A percentile compares a stretch with the other conserved stretches of the same genome.
These are phyloP conservation scores for Protodeltote pygarga DNA, from an alignment of 2,888 invertebrate genomes.

Conservation along the genomic window DNA sequence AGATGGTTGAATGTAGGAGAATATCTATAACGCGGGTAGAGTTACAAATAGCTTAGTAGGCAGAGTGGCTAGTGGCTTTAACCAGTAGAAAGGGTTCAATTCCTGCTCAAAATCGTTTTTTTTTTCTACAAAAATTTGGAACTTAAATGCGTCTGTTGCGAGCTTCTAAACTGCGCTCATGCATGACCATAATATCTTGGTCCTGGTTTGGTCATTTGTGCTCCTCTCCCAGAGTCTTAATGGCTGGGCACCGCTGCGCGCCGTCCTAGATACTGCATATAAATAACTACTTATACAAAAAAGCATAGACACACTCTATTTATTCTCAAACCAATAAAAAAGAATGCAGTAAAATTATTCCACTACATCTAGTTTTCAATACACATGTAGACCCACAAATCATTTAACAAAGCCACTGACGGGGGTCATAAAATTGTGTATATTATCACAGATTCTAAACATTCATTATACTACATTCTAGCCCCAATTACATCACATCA, in stretches of 20 bases:
- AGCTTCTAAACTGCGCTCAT: too few species aligned
- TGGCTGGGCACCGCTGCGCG: slow-evolving; percentile 1
- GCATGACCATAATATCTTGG: too few species aligned
- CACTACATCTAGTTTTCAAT: slow-evolving; percentile 5
- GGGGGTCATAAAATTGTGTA: slow-evolving; percentile 23
- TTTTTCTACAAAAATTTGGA: too few species aligned
- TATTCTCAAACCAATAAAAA: slow-evolving; percentile 5
- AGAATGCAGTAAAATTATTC: slow-evolving; percentile 10
- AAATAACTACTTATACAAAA: slow-evolving; percentile 3
- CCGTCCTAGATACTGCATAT: slow-evolving; percentile 8
- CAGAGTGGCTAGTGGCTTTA: too few species aligned
- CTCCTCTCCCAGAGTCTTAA: too few species aligned
- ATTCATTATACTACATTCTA: slow-evolving; percentile 39
- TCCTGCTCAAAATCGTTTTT: too few species aligned
- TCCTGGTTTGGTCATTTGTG: too few species aligned
- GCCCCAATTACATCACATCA: slow-evolving; percentile 61
- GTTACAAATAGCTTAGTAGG: too few species aligned
- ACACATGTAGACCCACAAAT: slow-evolving; percentile 22
- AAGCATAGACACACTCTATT: slow-evolving; percentile 14
- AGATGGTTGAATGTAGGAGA: too few species aligned
- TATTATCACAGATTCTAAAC: slow-evolving; percentile 37
- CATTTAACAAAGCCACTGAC: slow-evolving; percentile 27
- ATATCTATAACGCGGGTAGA: too few species aligned
- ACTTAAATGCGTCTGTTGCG: too few species aligned
- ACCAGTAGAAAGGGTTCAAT: too few species aligned